phyloP scores from a whole-genome alignment of 2,888 invertebrate genomes.

The Drosophila lacicola region DNA sequence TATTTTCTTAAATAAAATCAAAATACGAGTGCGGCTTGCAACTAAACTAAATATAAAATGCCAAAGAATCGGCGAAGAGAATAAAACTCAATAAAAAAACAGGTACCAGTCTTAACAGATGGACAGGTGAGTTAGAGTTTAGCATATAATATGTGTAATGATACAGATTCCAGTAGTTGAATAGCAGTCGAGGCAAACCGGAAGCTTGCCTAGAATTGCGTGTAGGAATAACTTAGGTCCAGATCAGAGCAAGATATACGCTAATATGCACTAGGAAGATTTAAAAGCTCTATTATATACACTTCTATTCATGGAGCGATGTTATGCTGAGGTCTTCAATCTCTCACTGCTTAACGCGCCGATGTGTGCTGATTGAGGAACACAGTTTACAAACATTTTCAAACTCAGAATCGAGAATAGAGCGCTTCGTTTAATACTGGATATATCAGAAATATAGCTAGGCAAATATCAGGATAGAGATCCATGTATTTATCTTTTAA shows the following conservation, averaged over 20 bases:
- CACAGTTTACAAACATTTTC: conserved; percentile 9
- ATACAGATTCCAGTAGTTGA: conserved; percentile 27
- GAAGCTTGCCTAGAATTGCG: conserved; percentile 25
- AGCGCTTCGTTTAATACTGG: conserved; percentile 10
- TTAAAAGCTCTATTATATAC: conserved; percentile 11
- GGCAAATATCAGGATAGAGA: conserved; percentile 37
- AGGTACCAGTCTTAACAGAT: conserved; percentile 14
- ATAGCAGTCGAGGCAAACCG: conserved; percentile 17
- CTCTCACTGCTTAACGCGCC: conserved; percentile 24
- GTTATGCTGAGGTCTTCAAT: conserved; percentile 21
- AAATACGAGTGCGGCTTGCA: conserved; percentile 40
- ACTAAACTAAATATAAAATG: conserved; percentile 44
- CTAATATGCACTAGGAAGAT: conserved; percentile 26
- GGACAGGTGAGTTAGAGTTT: conserved; percentile 47
- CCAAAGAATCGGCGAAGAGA: conserved; percentile 52
- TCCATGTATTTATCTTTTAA: conserved; percentile 20
- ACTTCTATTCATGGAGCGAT: conserved; percentile 9
- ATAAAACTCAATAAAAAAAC: conserved; percentile 16
- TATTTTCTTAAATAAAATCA: conserved; percentile 51
- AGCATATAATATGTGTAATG: conserved; percentile 21
- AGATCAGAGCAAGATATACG: conserved; percentile 19
- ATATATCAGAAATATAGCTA: conserved; percentile 36
- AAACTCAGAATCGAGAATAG: conserved; percentile 10
- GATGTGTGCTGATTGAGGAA: conserved; percentile 14
- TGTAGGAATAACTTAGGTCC: conserved; percentile 7